These are phyloP conservation scores for Drosophila fulvimacula DNA, from an alignment of 2,888 invertebrate genomes.

Conservation along the genomic window DNA sequence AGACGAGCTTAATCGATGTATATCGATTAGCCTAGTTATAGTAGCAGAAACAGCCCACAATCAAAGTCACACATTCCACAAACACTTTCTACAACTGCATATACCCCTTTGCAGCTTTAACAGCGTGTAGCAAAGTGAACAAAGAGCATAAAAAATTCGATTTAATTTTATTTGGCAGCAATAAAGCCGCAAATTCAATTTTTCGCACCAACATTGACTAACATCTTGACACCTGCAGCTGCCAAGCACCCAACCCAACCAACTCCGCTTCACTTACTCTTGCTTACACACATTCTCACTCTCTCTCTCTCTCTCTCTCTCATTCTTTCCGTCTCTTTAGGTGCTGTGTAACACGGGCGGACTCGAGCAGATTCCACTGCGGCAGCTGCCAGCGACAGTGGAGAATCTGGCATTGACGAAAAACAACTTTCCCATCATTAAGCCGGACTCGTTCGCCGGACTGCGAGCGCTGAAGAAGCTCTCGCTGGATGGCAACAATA, in stretches of 20 bases:
- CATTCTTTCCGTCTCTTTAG: slow-evolving; percentile 85
- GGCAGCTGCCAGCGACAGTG: slow-evolving; percentile 90
- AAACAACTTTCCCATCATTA: slow-evolving; percentile 92
- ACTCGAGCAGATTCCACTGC: slow-evolving; percentile 91
- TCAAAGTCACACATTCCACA: neutral
- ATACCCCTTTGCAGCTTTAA: neutral
- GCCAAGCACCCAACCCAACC: slow-evolving; percentile 16
- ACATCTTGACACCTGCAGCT: slow-evolving; percentile 14
- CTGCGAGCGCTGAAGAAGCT: slow-evolving; percentile 92
- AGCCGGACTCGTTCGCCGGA: slow-evolving; percentile 93
- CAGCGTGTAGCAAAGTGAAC: neutral
- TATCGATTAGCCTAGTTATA: neutral
- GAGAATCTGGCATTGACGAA: slow-evolving; percentile 94
- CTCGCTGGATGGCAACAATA: slow-evolving; percentile 94
- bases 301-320: slow-evolving; percentile 8
- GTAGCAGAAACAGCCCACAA: fast-evolving
- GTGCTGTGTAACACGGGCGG: slow-evolving; percentile 95
- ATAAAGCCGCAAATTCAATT: slow-evolving; percentile 82
- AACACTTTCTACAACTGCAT: neutral
- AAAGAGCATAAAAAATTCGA: slow-evolving; percentile 60
- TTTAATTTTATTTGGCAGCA: slow-evolving; percentile 83
- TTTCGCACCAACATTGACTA: slow-evolving; percentile 55
- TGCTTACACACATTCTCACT: slow-evolving; percentile 37
- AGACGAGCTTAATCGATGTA: neutral
- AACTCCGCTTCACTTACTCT: too few relatives aligned